Evolutionary conservation across 2,888 invertebrate species (phyloP).

Genomic region (Hedychridium roseum): DNA sequence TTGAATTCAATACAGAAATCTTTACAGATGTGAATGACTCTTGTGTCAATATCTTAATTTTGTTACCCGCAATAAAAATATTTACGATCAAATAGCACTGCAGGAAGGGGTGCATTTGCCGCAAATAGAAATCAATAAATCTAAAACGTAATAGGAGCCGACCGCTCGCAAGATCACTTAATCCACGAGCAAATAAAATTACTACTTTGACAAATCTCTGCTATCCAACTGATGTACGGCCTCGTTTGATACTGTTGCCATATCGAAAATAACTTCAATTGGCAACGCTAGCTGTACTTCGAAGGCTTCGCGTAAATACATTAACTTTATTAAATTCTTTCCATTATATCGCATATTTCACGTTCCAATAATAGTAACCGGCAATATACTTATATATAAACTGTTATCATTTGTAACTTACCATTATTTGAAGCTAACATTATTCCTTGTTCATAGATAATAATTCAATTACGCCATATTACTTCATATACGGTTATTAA

Average conservation of each 20-base stretch:
- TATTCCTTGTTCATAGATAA: too few relatives aligned
- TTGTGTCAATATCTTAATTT: background rate
- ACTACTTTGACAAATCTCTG: slow-evolving; percentile 40
- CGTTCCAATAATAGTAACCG: too few relatives aligned
- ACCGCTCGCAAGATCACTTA: slow-evolving; percentile 29
- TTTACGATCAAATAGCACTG: background rate
- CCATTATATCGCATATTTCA: too few relatives aligned
- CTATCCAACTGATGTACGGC: slow-evolving; percentile 41
- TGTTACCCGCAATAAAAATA: background rate
- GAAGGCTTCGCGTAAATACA: too few relatives aligned
- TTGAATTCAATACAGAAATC: too few relatives aligned
- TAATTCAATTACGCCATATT: too few relatives aligned
- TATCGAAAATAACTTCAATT: slow-evolving; percentile 33
- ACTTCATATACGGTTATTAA: too few relatives aligned
- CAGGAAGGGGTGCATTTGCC: slow-evolving; percentile 20
- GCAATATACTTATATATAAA: too few relatives aligned
- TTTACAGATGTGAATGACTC: background rate
- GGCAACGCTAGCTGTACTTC: too few relatives aligned
- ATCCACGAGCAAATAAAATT: slow-evolving; percentile 39
- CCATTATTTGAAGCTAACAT: too few relatives aligned
- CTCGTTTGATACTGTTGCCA: slow-evolving; percentile 36
- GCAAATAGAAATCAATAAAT: slow-evolving; percentile 36
- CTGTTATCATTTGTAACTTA: too few relatives aligned
- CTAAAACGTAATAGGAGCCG: slow-evolving; percentile 23
- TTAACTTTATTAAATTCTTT: too few relatives aligned